Conservation (phyloP, 2,113 vertebrate species). For the Noturus placidus region DNA sequence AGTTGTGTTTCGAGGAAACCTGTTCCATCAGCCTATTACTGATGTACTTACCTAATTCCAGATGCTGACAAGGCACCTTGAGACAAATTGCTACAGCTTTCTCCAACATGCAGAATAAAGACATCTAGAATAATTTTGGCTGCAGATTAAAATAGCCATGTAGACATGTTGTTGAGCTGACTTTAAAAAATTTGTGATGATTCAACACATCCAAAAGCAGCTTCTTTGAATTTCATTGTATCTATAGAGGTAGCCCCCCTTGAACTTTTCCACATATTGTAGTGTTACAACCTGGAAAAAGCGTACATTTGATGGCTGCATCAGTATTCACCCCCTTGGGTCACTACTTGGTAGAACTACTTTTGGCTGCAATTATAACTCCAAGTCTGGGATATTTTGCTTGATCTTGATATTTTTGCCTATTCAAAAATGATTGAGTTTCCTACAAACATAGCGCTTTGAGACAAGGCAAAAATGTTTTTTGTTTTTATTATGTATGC, state of each 20-base stretch:
- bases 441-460: background rate
- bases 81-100: background rate
- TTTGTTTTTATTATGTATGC: background rate
- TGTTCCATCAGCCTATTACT: too few species aligned
- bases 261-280: background rate
- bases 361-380: background rate
- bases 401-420: background rate
- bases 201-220: background rate
- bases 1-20: background rate
- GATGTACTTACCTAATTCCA: background rate
- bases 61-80: background rate
- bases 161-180: background rate
- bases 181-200: background rate
- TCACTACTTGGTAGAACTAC: background rate
- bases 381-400: background rate
- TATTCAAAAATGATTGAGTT: background rate
- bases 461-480: background rate
- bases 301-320: background rate
- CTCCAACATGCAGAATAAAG: background rate
- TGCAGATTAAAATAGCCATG: background rate
- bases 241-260: background rate
- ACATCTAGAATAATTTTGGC: background rate
- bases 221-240: background rate
- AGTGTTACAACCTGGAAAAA: background rate
- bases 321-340: background rate